Evolutionary conservation across 2,113 vertebrate genomes (phyloP).

Genomic region (Chloroceryle aenea): DNA sequence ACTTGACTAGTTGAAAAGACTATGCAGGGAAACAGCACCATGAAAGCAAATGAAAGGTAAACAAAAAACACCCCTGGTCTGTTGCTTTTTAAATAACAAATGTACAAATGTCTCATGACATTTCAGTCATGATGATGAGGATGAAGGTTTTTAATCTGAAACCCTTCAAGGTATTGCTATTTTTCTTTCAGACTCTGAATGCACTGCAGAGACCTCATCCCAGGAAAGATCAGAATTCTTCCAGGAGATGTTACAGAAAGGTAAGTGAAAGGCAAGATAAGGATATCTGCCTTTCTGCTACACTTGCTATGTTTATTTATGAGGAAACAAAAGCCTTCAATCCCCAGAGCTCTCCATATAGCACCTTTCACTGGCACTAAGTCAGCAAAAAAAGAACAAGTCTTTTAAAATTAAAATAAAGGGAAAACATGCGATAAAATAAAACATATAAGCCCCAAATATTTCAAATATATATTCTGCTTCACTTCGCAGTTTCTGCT

Average conservation of each 20-base stretch:
- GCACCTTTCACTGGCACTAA: background rate
- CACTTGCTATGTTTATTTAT: constrained; percentile 12
- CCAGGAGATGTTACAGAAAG: background rate
- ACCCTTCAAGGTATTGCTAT: background rate
- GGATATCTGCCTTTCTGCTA: background rate
- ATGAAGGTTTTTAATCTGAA: background rate
- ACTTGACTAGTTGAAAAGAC: background rate
- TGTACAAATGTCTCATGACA: background rate
- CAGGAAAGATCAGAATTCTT: background rate
- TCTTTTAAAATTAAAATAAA: constrained; percentile 56
- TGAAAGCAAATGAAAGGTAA: background rate
- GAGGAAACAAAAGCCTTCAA: background rate
- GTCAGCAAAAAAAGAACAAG: background rate
- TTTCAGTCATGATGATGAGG: background rate
- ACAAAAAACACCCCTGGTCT: background rate
- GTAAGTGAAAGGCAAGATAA: background rate
- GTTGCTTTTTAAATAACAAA: background rate
- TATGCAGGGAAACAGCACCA: background rate
- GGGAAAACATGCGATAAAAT: constrained; percentile 41
- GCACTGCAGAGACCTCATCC: background rate
- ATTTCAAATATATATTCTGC: constrained; percentile 71
- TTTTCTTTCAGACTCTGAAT: background rate
- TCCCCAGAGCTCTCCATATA: background rate
- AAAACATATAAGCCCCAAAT: constrained; percentile 31
- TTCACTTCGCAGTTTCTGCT: constrained; percentile 62